phyloP scores from a whole-genome alignment of 2,888 invertebrate genomes.

The Lordiphosa andalusiaca region DNA sequence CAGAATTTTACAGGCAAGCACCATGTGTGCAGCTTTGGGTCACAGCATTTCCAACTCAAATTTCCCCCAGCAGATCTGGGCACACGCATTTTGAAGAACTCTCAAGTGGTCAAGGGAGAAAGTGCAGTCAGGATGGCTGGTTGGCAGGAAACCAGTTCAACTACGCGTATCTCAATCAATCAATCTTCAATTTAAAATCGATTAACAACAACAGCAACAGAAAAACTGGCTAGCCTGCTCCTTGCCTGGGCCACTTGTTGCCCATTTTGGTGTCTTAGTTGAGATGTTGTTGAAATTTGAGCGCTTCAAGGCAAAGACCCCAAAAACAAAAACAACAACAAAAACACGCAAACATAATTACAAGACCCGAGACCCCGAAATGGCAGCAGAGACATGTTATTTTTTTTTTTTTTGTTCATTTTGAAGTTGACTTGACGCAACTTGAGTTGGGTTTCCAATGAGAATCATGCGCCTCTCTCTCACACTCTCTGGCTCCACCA shows the following conservation, averaged over 20 bases:
- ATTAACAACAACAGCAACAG: slow-evolving; percentile 18
- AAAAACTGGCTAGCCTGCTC: slow-evolving; percentile 9
- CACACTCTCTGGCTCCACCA: slow-evolving; percentile 3
- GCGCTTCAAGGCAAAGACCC: slow-evolving; percentile 36
- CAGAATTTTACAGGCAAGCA: slow-evolving; percentile 48
- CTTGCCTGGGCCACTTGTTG: not conserved
- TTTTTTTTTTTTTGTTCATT: no score
- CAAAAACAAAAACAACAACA: slow-evolving; percentile 1
- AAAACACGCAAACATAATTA: slow-evolving; percentile 41
- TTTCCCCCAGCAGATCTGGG: no score
- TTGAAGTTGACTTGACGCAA: not conserved
- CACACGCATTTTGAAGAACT: no score
- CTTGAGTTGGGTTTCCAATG: slow-evolving; percentile 16
- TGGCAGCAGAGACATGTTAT: slow-evolving; percentile 1
- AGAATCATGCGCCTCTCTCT: not conserved
- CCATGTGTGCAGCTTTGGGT: slow-evolving; percentile 18
- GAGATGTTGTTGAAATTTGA: slow-evolving; percentile 56
- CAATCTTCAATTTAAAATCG: slow-evolving; percentile 25
- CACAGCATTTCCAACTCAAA: no score
- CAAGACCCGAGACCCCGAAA: slow-evolving; percentile 19
- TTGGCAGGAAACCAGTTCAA: not conserved
- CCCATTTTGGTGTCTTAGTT: slow-evolving; percentile 36
- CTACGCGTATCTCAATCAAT: slow-evolving; percentile 20
- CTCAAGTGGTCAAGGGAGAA: no score
- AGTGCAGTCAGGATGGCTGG: no score